Evolutionary conservation across 1,140 invertebrate species (phyloP), one percentile per base, ranked within the genome.

Genomic region (Neomicropteryx cornuta): DNA sequence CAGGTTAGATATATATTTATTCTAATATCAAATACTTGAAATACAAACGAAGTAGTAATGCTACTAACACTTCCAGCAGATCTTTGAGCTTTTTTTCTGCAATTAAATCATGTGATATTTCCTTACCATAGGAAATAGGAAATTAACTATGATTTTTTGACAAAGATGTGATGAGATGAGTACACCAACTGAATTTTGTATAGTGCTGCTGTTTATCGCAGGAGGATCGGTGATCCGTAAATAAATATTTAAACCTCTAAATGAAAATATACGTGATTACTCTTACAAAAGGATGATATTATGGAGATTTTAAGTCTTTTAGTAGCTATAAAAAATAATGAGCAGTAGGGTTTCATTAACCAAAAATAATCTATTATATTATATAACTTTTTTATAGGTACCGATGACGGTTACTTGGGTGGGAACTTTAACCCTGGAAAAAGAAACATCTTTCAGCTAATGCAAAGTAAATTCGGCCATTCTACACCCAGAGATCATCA

Each of bases 401-500:
- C 41, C 14, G 58, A 62, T 36, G 54, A 62, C 29, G 41, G 57
- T 14, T 60, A 52, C 27, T 43, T 60, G 4, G 55, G 50, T 17
- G 57, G 57, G 6, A 53, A 45, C 5, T 58, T 60, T 18, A 59
- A 46, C 31, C 61, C 62, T 8, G 62, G 59, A 3, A 48, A 46
- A 29, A 28, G 45, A 14, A 44, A 42, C 30, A 29, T 33, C n/a
- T n/a, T n/a, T n/a, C n/a, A n/a, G n/a, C n/a, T n/a, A n/a, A n/a
- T n/a, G n/a, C n/a, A n/a, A n/a, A n/a, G n/a, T n/a, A n/a, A n/a
- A n/a, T n/a, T n/a, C n/a, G n/a, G n/a, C n/a, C n/a, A n/a, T n/a
- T n/a, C n/a, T n/a, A n/a, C n/a, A n/a, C n/a, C n/a, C n/a, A n/a
- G n/a, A n/a, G n/a, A n/a, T n/a, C n/a, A n/a, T n/a, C n/a, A n/a